Evolutionary conservation across 2,888 invertebrate species (phyloP), one percentile per base, ranked within the genome.

Genomic region (Hypsopygia costalis): DNA sequence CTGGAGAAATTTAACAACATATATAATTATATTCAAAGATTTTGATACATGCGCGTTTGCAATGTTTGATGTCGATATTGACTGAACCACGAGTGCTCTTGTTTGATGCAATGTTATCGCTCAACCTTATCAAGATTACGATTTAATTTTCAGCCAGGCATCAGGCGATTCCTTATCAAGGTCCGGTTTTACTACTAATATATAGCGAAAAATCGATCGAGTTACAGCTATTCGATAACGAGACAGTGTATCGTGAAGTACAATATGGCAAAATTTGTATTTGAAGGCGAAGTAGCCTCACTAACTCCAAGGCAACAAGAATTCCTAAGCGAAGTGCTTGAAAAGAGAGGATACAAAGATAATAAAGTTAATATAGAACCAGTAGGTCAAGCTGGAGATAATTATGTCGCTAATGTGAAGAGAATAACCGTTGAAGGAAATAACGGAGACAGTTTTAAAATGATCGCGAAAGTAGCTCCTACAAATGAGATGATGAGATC

Each of bases 391-490:
- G 41, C 43, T 7, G 57, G 51, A 8, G 57, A 57, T 21, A 55
- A 51, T 39, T 53, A 46, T 20, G 33, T 39, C 1, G 44, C 55
- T 20, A 35, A 36, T 29, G 40, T 44, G n/a, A 44, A 52, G 32
- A 48, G 47, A 34, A 34, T 47, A 32, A 45, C 35, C 8, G 47
- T 44, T 12, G 22, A 50, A 44, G 30, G 46, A 5, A 41, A 54
- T 33, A 49, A 45, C n/a, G 30, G 37, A 36, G 28, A 29, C 2
- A 11, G 36, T n/a, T 55, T 65, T 21, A 57, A 51, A 22, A 58
- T 59, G 41, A 44, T 73, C 1, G 67, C 54, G 0, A 73, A 38
- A 38, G 6, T 38, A 25, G 38, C 38, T 6, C 31, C 38, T 6
- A 25, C 16, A 3, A 25, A 32, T 31, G 38, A 32, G 25, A 11